Evolutionary conservation across 2,888 invertebrate species (phyloP).

Genomic region (Lepeophtheirus nordmannii): DNA sequence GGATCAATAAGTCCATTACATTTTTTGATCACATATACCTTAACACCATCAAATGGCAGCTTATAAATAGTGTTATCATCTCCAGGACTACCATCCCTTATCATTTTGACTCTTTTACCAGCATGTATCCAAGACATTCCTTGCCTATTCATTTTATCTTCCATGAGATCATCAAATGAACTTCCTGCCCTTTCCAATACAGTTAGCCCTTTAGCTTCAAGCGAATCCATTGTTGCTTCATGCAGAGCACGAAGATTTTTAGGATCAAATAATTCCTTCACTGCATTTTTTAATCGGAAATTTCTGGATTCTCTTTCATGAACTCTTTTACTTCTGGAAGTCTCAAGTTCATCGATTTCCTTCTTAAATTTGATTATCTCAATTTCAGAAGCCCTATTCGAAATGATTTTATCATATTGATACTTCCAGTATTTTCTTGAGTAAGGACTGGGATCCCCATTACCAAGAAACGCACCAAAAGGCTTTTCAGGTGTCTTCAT

Average conservation of each 20-base stretch:
- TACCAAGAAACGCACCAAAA: slow-evolving; percentile 38
- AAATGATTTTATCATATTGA: neutral
- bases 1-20: slow-evolving; percentile 32
- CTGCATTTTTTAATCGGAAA: too few relatives aligned
- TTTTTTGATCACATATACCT: slow-evolving; percentile 35
- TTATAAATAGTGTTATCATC: slow-evolving; percentile 28
- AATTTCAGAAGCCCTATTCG: neutral
- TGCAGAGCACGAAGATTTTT: neutral
- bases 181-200: slow-evolving; percentile 27
- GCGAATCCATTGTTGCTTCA: slow-evolving; percentile 9
- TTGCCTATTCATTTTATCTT: slow-evolving; percentile 32
- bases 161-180: slow-evolving; percentile 40
- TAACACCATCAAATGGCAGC: slow-evolving; percentile 33
- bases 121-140: slow-evolving; percentile 31
- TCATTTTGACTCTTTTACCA: slow-evolving; percentile 34
- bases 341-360: neutral
- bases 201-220: neutral
- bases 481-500: slow-evolving; percentile 43
- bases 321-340: too few relatives aligned
- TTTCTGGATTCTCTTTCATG: neutral
- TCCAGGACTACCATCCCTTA: slow-evolving; percentile 38
- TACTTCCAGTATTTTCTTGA: slow-evolving; percentile 39
- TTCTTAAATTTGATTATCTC: neutral
- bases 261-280: neutral
- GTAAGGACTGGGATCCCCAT: slow-evolving; percentile 36